Evolutionary conservation across 1,140 invertebrate genomes (phyloP), one percentile per base, ranked within the genome.

Genomic region (Heliconius melpomene): DNA sequence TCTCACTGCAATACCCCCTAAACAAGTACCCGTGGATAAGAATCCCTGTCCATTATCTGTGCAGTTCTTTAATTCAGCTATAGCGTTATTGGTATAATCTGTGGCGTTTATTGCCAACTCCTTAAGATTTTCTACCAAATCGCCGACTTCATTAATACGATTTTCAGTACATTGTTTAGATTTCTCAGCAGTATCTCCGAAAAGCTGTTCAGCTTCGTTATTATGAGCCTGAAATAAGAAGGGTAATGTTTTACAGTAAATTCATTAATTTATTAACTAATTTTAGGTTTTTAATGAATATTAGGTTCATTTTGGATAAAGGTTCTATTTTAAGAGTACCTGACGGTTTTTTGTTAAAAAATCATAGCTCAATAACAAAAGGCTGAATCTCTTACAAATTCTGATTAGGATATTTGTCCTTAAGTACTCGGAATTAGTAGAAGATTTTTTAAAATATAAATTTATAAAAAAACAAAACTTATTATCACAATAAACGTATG

Each of bases 11-110:
- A 91, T 82, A 57, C 74, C n/a, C 36, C 84, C 89, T 18, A 93
- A 76, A 52, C 91, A 93, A 13, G 85, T 46, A 1, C 89, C 88
- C 13, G 81, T 80, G 8, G 79, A 72, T n/a, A 90, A 74, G 7
- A 90, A 76, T 23, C 80, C 79, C 23, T 72, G n/a, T 7, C 74
- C 78, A 9, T 84, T 79, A 38, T 85, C 74, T 1, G 83, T 85
- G 38, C 91, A 92, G 66, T 82, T 78, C 52, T 80, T 85, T 84
- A 92, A 85, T 38, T 88, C 84, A 11, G 79, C 84, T 40, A 90
- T 29, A 54, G 88, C 85, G 2, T 36, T 70, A 36, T 79, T 84
- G 3, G 86, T 79, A 29, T 85, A 89, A 1, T 75, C 78, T 1
- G 85, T 74, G 8, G 86, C 86, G 3, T 86, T 82, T 11, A 66